Base-by-base conservation (phyloP, 2,888 invertebrate species). In the Athripsodes cinereus region DNA sequence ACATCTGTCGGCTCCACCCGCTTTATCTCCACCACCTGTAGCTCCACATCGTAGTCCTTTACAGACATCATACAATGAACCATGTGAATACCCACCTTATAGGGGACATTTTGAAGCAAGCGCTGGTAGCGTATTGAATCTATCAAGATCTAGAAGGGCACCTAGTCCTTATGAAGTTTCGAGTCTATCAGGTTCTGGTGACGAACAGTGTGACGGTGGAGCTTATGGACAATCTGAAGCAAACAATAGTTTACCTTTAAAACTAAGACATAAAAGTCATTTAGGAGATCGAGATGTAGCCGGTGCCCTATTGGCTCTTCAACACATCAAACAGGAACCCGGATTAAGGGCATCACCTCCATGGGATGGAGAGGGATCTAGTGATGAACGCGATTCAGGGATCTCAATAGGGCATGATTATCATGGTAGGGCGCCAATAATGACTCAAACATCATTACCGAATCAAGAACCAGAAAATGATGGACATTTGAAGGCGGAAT, bases 221-320 rank as follows among this genome's bases (percentile, higher is more conserved):
- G 72, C 71, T 47, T 69, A 76, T 58, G 76, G 80, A 59, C 80
- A 76, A 64, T 76, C 79, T 64, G 85, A 86, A 62, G 78, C 84
- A 34, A 87, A 89, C 74, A 90, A 90, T 70, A 86, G 90, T 67
- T 79, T 95, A 70, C 95, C 95, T 2, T 84, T 92, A 67, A 95
- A 95, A 71, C 81, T 95, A 64, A 86, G 95, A 70, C 94, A 95
- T 81, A 95, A 95, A 74, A 89, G 90, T 35, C 89, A 92, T 69
- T 80, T 94, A 62, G 92, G 92, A 10, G 93, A 93, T 70, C 92
- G 92, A 71, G 93, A 93, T 70, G 88, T 88, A 8, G 92, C 92
- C 10, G 90, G 91, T 58, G 90, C 89, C 13, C 80, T 90, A 58
- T 80, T 90, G n/a, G 87, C 88, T 44, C 81, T 91, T 49, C 91